Evolutionary conservation across 1,140 invertebrate species (phyloP).

Genomic region (Trypoxylus dichotomus): DNA sequence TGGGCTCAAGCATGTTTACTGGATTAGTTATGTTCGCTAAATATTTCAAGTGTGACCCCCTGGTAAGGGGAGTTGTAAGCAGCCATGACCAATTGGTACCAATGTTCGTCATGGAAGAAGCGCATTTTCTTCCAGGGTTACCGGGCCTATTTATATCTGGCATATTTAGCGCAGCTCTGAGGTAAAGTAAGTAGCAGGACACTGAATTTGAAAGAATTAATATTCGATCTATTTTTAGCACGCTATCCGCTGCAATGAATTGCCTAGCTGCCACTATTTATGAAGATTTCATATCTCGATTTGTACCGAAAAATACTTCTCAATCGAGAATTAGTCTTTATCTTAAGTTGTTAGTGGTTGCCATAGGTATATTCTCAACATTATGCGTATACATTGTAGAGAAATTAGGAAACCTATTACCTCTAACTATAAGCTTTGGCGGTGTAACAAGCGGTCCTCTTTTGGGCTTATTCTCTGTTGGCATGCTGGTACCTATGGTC

Average conservation of each 20-base stretch:
- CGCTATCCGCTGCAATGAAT: conserved; percentile 67
- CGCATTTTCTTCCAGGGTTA: conserved; percentile 55
- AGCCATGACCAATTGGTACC: conserved; percentile 56
- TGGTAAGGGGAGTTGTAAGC: conserved; percentile 57
- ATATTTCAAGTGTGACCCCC: conserved; percentile 71
- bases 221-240: conserved; percentile 52
- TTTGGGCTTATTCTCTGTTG: conserved; percentile 67
- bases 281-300: conserved; percentile 63
- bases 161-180: conserved; percentile 62
- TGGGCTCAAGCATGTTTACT: background rate
- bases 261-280: conserved; percentile 67
- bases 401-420: conserved; percentile 62
- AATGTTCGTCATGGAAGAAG: conserved; percentile 58
- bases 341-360: conserved; percentile 62
- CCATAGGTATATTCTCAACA: conserved; percentile 61
- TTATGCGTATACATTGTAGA: conserved; percentile 64
- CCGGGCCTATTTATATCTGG: conserved; percentile 65
- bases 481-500: conserved; percentile 69
- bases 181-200: background rate
- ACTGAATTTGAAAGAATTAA: background rate
- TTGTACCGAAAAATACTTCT: conserved; percentile 50
- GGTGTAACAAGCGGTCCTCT: conserved; percentile 67
- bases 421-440: conserved; percentile 64
- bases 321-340: conserved; percentile 55
- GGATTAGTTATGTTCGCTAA: conserved; percentile 72